Evolutionary conservation across 2,797 vertebrate species (phyloP).

Genomic region (Florisuga fusca): DNA sequence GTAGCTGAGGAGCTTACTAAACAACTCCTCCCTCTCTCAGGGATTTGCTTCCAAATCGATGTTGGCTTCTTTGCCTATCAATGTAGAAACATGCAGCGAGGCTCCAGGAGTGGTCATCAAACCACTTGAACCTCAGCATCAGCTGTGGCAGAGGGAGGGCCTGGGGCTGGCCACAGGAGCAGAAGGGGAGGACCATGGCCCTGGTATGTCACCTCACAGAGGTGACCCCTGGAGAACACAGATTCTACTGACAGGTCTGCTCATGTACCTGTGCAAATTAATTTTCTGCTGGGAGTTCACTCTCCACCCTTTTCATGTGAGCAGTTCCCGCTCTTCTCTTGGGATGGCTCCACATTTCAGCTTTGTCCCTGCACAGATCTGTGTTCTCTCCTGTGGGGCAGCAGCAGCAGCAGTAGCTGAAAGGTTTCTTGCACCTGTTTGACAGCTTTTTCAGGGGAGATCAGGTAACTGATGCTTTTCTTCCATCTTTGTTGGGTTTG

Average conservation of each 20-base stretch:
- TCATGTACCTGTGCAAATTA: background rate
- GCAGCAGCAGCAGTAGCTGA: background rate
- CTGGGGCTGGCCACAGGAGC: background rate
- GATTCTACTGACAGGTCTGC: background rate
- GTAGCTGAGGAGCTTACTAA: background rate
- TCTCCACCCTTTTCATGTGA: background rate
- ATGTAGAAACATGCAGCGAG: background rate
- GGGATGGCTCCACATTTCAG: rapidly evolving
- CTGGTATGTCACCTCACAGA: background rate
- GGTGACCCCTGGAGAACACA: background rate
- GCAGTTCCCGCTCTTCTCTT: background rate
- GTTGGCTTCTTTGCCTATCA: background rate
- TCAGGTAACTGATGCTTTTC: background rate
- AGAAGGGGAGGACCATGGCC: rapidly evolving
- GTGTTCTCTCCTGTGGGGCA: background rate
- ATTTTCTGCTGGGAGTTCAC: background rate
- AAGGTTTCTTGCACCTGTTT: background rate
- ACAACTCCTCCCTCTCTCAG: background rate
- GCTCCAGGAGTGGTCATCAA: background rate
- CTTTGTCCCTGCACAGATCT: rapidly evolving
- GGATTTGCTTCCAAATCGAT: background rate
- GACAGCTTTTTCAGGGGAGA: background rate
- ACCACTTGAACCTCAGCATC: background rate
- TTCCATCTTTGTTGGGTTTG: background rate
- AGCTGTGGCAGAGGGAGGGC: background rate